Evolutionary conservation across 1,140 invertebrate genomes (phyloP).

Genomic region (Macrosteles quadrilineatus): DNA sequence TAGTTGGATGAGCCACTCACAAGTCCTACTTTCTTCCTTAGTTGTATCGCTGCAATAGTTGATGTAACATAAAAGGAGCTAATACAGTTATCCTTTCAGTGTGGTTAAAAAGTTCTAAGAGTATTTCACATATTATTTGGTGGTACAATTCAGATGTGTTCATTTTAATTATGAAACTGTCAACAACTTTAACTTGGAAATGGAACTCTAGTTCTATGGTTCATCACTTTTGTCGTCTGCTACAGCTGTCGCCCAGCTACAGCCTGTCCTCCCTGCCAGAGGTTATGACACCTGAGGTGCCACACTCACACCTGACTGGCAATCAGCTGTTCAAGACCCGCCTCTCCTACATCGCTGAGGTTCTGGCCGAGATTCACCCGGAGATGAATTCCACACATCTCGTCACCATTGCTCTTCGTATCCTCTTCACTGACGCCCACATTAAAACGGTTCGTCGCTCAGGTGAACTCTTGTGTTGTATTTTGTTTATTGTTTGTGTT

Average conservation of each 20-base stretch:
- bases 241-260: conserved; percentile 34
- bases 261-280: conserved; percentile 35
- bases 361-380: conserved; percentile 32
- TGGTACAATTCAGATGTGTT: too few species aligned
- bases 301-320: conserved; percentile 17
- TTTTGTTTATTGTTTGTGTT: background rate
- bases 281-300: conserved; percentile 32
- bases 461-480: background rate
- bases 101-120: too few species aligned
- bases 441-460: conserved; percentile 36
- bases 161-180: background rate
- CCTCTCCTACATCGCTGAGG: conserved; percentile 38
- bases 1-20: too few species aligned
- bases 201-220: too few species aligned
- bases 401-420: conserved; percentile 34
- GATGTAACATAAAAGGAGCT: too few species aligned
- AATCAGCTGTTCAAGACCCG: conserved; percentile 30
- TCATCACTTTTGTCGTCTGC: too few species aligned
- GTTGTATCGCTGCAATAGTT: too few species aligned
- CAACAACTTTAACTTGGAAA: background rate
- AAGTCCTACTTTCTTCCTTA: too few species aligned
- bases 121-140: too few species aligned
- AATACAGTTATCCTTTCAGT: too few species aligned
- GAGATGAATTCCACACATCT: conserved; percentile 26
- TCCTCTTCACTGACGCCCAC: conserved; percentile 40